Evolutionary conservation across 2,113 vertebrate species (phyloP).

Genomic region (Cygnus buccinator): DNA sequence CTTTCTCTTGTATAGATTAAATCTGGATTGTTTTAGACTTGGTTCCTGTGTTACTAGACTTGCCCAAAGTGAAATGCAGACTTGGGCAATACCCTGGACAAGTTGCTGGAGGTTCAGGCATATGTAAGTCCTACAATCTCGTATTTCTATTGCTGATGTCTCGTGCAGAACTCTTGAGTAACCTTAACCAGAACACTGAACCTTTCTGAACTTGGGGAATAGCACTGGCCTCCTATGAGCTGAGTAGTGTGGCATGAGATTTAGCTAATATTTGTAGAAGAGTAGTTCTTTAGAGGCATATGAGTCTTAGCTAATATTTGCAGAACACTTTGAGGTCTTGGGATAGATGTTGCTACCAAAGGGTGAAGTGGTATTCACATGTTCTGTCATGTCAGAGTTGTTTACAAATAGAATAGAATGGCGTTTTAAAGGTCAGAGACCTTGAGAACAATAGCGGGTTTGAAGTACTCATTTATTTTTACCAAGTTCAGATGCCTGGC

Average conservation of each 20-base stretch:
- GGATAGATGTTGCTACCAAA: slow-evolving; percentile 53
- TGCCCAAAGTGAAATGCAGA: not conserved
- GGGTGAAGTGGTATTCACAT: slow-evolving; percentile 57
- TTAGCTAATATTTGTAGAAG: slow-evolving; percentile 60
- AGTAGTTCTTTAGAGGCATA: slow-evolving; percentile 7
- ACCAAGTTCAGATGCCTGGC: slow-evolving; percentile 71
- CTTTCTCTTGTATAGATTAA: not conserved
- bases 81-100: not conserved
- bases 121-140: not conserved
- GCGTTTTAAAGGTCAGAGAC: slow-evolving; percentile 70
- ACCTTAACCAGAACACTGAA: not conserved
- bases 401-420: slow-evolving; percentile 70
- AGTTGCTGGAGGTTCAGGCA: not conserved
- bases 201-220: not conserved
- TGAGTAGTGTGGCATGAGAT: not conserved
- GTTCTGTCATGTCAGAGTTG: slow-evolving; percentile 60
- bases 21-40: not conserved
- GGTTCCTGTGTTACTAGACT: not conserved
- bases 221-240: not conserved
- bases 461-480: slow-evolving; percentile 68
- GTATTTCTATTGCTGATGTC: not conserved
- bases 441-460: slow-evolving; percentile 70
- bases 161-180: not conserved
- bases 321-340: slow-evolving; percentile 38
- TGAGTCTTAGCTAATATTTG: slow-evolving; percentile 55